Percentiles rank a stretch among this genome's conserved stretches.
Evolutionary conservation across 2,888 invertebrate genomes (phyloP).

Genomic region (Yponomeuta malinellus): DNA sequence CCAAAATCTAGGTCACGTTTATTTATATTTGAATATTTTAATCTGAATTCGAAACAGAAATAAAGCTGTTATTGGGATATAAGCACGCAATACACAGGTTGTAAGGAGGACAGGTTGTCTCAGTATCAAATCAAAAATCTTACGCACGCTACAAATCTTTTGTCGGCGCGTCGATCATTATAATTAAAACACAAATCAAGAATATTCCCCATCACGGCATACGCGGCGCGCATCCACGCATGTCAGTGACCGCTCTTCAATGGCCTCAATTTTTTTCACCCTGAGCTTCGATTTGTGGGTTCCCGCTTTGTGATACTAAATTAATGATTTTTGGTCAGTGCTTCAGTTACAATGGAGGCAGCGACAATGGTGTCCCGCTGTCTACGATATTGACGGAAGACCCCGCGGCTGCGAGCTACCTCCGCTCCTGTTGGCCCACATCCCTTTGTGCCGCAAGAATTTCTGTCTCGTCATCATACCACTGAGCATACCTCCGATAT

Average conservation of each 20-base stretch:
- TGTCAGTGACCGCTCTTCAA: conserved; percentile 67
- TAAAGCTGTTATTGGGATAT: not conserved
- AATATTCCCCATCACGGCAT: conserved; percentile 37
- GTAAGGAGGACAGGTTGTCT: not conserved
- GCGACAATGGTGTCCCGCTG: conserved; percentile 74
- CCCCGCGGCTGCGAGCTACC: conserved; percentile 46
- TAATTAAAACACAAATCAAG: conserved; percentile 61
- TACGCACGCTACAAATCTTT: conserved; percentile 19
- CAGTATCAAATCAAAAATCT: conserved; percentile 1
- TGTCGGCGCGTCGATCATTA: conserved; percentile 31
- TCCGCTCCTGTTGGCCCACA: conserved; percentile 54
- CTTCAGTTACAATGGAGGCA: conserved; percentile 57
- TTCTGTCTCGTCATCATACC: conserved; percentile 58
- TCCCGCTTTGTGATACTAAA: conserved; percentile 73
- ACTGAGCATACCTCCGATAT: conserved; percentile 50
- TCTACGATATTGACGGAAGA: conserved; percentile 68
- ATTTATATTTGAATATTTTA: no score
- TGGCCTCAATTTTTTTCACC: conserved; percentile 57
- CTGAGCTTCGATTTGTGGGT: conserved; percentile 69
- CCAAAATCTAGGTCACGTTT: not conserved
- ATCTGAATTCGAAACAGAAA: no score
- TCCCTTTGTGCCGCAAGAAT: conserved; percentile 58
- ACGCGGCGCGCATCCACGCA: conserved; percentile 39
- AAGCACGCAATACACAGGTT: not conserved
- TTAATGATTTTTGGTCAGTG: conserved; percentile 75